A percentile compares a stretch with the other conserved stretches of the same genome.
Conservation (phyloP, 2,113 vertebrate genomes). For the Channa maculata region DNA sequence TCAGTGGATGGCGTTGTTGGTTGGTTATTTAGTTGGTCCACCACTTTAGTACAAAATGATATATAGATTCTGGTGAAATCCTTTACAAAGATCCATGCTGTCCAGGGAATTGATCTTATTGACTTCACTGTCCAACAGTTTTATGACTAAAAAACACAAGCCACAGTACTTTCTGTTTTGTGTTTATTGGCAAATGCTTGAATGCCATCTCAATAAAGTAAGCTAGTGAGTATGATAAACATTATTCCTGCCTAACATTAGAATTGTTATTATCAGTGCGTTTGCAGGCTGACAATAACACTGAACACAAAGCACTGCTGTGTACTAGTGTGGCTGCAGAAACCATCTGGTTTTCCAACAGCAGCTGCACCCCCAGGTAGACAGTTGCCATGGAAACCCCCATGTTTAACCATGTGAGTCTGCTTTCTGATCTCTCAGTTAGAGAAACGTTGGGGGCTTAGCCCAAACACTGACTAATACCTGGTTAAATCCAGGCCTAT, state of each 20-base stretch:
- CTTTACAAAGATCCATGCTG: too few species aligned
- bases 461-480: slow-evolving; percentile 47
- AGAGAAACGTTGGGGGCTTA: slow-evolving; percentile 24
- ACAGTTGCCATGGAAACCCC: slow-evolving; percentile 28
- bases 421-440: slow-evolving; percentile 54
- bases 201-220: not conserved
- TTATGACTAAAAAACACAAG: not conserved
- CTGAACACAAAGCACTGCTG: not conserved
- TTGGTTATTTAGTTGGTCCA: not conserved
- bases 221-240: not conserved
- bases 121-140: not conserved
- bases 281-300: not conserved
- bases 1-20: not conserved
- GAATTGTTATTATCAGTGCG: not conserved
- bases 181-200: not conserved
- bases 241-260: not conserved
- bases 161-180: not conserved
- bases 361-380: not conserved
- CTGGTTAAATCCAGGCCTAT: slow-evolving; percentile 37
- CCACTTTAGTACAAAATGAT: not conserved
- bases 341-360: not conserved
- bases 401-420: slow-evolving; percentile 29
- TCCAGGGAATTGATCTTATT: too few species aligned
- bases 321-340: not conserved
- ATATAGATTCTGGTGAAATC: too few species aligned